phyloP scores from a whole-genome alignment of 2,113 vertebrate genomes.

The Pollimyrus isidori region DNA sequence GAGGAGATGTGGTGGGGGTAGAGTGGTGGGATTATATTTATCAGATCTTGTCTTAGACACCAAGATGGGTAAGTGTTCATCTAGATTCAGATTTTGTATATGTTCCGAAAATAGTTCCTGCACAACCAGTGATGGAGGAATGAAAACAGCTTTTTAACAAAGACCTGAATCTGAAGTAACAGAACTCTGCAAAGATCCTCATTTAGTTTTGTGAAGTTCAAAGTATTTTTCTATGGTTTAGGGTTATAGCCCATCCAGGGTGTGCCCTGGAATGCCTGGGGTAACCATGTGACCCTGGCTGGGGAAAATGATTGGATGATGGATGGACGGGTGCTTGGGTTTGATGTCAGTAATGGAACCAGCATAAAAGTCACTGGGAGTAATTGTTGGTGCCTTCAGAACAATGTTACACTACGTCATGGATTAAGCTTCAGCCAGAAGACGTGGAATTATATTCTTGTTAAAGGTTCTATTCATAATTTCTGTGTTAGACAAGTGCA shows the following conservation, averaged over 20 bases:
- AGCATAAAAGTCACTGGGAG: neutral
- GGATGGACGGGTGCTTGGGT: neutral
- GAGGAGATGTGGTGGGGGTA: neutral
- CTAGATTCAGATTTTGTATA: neutral
- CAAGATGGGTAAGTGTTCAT: neutral
- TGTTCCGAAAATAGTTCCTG: neutral
- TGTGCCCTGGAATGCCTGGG: neutral
- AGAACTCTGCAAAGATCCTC: neutral
- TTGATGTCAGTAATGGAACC: neutral
- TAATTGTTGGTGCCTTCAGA: neutral
- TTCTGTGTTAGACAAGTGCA: neutral
- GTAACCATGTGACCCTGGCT: neutral
- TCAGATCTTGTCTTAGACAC: neutral
- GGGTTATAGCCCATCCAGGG: neutral
- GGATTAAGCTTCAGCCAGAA: neutral
- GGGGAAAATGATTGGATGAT: neutral
- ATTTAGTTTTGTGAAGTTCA: neutral
- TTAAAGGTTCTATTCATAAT: neutral
- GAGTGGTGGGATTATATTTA: neutral
- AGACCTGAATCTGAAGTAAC: neutral
- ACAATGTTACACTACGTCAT: neutral
- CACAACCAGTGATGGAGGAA: neutral
- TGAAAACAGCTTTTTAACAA: neutral
- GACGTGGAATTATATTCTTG: neutral
- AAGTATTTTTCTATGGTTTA: neutral